Base-by-base conservation (phyloP, 2,888 invertebrate species). In the Sympetrum striolatum region DNA sequence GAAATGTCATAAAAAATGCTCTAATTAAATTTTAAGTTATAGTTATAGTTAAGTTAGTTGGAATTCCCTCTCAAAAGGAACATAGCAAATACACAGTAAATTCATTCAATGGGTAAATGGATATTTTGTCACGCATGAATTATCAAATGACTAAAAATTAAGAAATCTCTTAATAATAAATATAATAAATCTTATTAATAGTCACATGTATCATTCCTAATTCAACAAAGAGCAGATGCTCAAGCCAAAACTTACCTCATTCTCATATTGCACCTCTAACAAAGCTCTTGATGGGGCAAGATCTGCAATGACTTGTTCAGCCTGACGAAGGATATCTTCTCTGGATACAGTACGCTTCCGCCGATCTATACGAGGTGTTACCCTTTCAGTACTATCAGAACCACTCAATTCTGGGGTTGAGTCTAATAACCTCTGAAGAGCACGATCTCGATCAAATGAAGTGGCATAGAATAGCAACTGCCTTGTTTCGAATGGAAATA, bases 401-500 rank as follows among this genome's bases (percentile, higher is more conserved):
- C 96, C 96, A 93, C 96, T 96, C 91, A 98, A 95, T 94, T 98
- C 98, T 12, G 98, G 98, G 90, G 98, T 97, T 92, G 98, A 97
- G 93, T 99, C 99, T 92, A 99, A 95, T 92, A 99, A 95, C 91
- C 99, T 96, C 94, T 99, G 98, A 92, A 99, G 95, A 90, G 99
- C 99, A 93, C 99, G 96, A 95, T 98, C 98, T 91, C 99, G 97
- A 95, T 99, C 99, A 94, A 99, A 99, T 91, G 99, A 98, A 90
- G 98, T 98, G 92, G 98, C 98, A 95, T 99, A 99, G 95, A 99
- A 98, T 92, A 99, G 94, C 93, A 99, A 95, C 94, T 99, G 99
- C 31, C 99, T 96, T 82, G 99, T 98, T 94, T 99, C 99, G 94
- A 99, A 99, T 90, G 99, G 99, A 93, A 99, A 98, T 92, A 99